Conservation (phyloP, 2,888 invertebrate species). For the Gisinianus flammeolus region DNA sequence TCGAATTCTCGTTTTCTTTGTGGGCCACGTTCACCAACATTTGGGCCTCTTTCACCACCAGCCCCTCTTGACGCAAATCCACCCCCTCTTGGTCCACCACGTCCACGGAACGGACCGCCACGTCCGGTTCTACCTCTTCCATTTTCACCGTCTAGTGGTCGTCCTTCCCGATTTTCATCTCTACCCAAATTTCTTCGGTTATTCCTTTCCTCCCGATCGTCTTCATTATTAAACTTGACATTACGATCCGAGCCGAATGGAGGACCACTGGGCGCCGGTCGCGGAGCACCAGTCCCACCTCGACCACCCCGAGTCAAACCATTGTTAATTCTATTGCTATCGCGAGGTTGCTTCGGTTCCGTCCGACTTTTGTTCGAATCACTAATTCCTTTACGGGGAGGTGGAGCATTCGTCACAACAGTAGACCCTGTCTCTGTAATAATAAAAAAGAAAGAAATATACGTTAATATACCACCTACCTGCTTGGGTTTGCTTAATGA, state of each 20-base stretch:
- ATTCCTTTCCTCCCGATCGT: conserved; percentile 76
- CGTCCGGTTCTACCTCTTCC: neutral
- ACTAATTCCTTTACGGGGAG: conserved; percentile 56
- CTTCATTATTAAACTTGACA: conserved; percentile 65
- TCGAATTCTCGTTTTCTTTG: conserved; percentile 86
- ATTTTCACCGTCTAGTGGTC: neutral
- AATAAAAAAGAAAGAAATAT: neutral
- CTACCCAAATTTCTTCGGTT: conserved; percentile 69
- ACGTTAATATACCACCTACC: too few species aligned
- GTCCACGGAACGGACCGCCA: neutral
- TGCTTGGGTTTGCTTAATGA: neutral
- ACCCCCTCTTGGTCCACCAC: neutral
- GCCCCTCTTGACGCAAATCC: neutral
- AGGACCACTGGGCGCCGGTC: conserved; percentile 50
- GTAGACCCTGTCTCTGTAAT: conserved; percentile 37
- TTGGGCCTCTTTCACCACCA: neutral
- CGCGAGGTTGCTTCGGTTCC: conserved; percentile 41
- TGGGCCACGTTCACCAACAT: conserved; percentile 60
- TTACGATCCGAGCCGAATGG: conserved; percentile 62
- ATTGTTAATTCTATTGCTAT: conserved; percentile 31
- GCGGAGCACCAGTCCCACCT: conserved; percentile 1
- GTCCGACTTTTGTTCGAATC: conserved; percentile 57
- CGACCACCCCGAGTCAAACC: conserved; percentile 9
- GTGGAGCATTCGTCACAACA: conserved; percentile 37
- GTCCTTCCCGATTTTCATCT: conserved; percentile 60